Evolutionary conservation across 2,113 vertebrate species (phyloP), one percentile per base, ranked within the genome.

Genomic region (Neomonachus schauinslandi): DNA sequence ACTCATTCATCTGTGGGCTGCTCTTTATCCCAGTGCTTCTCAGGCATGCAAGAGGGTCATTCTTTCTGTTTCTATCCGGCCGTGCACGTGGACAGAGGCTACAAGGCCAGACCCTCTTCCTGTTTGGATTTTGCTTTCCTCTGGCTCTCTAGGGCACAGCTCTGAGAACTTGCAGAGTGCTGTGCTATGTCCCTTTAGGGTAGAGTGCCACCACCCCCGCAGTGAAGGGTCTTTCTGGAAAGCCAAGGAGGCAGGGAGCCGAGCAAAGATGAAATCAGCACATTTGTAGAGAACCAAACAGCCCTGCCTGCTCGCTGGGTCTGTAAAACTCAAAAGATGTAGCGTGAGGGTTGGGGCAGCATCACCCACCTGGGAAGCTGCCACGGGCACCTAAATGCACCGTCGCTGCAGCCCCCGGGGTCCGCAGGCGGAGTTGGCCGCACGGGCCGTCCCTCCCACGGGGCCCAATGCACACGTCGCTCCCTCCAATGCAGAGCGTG

Each of bases 101-200:
- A 0, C 24, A 26, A 77, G 89, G 83, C 93, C 97, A 61, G 61
- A 65, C 67, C 71, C 22, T 69, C 92, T 94, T 94, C 91, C 57
- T 80, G 79, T 90, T 76, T 90, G 69, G 59, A 74, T 63, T 59
- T 61, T 42, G 59, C 88, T 89, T 91, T 65, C 55, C 63, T 79
- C 53, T 57, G 55, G 7, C 67, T 90, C 26, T 39, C 61, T 51
- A 36, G 93, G 67, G 39, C 86, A 31, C 55, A 28, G 28, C 71
- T 69, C 71, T 83, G 80, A 77, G 92, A 89, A 83, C 36, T 49
- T 61, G 7, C 18, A 76, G 94, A 13, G 53, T 51, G 13, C 49
- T 79, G 65, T 11, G 42, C 61, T 80, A 2, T 46, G 18, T 72
- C 79, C 36, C n/a, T 39, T 55, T 80, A 18, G 71, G 46, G 28